Percentiles rank a stretch among this genome's conserved stretches.
Evolutionary conservation across 2,113 vertebrate species (phyloP).

Genomic region (Calypte anna): DNA sequence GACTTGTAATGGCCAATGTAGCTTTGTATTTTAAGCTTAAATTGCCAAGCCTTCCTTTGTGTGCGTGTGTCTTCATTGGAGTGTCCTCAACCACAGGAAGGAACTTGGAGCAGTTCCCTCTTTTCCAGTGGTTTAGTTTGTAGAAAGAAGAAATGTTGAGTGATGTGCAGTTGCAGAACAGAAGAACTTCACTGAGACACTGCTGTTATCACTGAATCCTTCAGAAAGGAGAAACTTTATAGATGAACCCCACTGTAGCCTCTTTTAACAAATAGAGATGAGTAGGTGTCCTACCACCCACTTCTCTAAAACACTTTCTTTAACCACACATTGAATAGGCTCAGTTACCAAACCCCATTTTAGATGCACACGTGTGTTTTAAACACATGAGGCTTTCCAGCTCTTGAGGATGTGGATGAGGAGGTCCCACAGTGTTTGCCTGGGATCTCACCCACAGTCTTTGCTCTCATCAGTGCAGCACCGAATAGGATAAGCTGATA

Average conservation of each 20-base stretch:
- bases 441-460: background rate
- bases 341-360: background rate
- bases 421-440: background rate
- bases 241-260: background rate
- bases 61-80: background rate
- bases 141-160: background rate
- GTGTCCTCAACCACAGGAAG: background rate
- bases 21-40: background rate
- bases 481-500: background rate
- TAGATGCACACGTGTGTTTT: background rate
- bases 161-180: rapidly evolving
- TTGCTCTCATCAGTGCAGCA: background rate
- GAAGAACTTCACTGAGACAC: background rate
- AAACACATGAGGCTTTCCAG: background rate
- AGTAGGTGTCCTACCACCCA: background rate
- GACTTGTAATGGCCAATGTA: background rate
- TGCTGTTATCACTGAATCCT: background rate
- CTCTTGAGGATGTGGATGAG: background rate
- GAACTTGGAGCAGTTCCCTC: background rate
- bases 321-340: background rate
- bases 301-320: background rate
- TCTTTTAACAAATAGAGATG: too few species aligned
- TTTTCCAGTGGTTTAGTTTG: background rate
- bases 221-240: background rate
- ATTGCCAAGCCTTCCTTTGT: background rate